Percentiles rank a stretch among this genome's conserved stretches.
Conservation (phyloP, 2,888 invertebrate genomes). For the Coleophora flavipennella region DNA sequence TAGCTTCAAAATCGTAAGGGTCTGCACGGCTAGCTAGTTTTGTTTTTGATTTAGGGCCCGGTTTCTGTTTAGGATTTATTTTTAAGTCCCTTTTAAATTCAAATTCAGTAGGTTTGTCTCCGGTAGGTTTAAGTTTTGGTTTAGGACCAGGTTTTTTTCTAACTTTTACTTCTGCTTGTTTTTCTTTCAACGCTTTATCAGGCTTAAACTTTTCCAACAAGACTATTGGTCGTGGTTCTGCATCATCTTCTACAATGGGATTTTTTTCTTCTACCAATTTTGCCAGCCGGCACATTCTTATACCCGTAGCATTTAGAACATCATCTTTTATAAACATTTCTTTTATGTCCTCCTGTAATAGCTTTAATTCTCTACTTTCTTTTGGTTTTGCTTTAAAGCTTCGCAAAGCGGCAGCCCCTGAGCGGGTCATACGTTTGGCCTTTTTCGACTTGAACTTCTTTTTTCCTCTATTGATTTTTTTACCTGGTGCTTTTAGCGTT, state of each 20-base stretch:
- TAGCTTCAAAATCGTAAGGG: conserved; percentile 51
- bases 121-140: conserved; percentile 24
- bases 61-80: conserved; percentile 23
- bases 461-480: conserved; percentile 3
- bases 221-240: conserved; percentile 32
- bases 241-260: conserved; percentile 20
- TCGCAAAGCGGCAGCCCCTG: conserved; percentile 18
- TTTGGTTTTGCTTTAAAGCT: conserved; percentile 27
- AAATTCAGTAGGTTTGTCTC: conserved; percentile 5
- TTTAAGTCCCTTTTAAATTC: conserved; percentile 15
- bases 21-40: conserved; percentile 28
- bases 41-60: conserved; percentile 49
- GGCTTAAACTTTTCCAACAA: conserved; percentile 39
- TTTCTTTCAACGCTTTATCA: conserved; percentile 16
- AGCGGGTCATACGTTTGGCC: conserved; percentile 27
- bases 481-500: conserved; percentile 17
- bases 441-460: conserved; percentile 2
- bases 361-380: conserved; percentile 67
- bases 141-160: conserved; percentile 38
- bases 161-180: conserved; percentile 16
- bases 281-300: conserved; percentile 75
- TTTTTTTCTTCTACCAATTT: conserved; percentile 57
- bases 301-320: conserved; percentile 73
- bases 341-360: conserved; percentile 78
- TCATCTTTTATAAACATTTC: conserved; percentile 80